Evolutionary conservation across 2,888 invertebrate species (phyloP).

Genomic region (Clunio marinus): DNA sequence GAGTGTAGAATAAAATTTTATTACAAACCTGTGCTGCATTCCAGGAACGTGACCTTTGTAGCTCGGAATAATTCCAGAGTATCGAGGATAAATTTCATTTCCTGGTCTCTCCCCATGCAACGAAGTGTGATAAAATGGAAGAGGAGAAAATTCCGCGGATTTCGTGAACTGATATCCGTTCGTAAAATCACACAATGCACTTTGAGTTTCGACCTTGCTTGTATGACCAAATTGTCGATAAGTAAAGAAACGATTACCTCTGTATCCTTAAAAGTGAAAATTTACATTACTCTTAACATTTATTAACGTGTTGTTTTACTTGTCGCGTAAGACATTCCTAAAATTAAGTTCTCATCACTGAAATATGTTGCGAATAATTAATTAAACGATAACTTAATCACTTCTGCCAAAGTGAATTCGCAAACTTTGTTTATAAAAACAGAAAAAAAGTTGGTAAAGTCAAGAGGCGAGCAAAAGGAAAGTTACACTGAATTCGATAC

Average conservation of each 20-base stretch:
- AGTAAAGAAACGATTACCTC: conserved; percentile 48
- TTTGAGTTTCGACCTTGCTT: conserved; percentile 61
- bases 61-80: conserved; percentile 69
- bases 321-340: conserved; percentile 41
- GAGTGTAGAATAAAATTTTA: conserved; percentile 4
- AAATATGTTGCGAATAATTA: no score
- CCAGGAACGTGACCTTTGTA: conserved; percentile 78
- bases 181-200: conserved; percentile 70
- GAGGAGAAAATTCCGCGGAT: conserved; percentile 72
- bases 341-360: no score
- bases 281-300: not conserved
- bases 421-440: no score
- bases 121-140: conserved; percentile 43
- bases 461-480: no score
- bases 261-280: conserved; percentile 44
- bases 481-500: no score
- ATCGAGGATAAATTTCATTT: conserved; percentile 64
- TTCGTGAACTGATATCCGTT: conserved; percentile 67
- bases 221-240: conserved; percentile 47
- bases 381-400: no score
- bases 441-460: no score
- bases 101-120: conserved; percentile 28
- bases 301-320: conserved; percentile 37
- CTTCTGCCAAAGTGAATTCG: no score
- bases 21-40: conserved; percentile 59